These are phyloP conservation scores for Clitarchus hookeri DNA, from an alignment of 2,888 invertebrate genomes.

Conservation along the genomic window DNA sequence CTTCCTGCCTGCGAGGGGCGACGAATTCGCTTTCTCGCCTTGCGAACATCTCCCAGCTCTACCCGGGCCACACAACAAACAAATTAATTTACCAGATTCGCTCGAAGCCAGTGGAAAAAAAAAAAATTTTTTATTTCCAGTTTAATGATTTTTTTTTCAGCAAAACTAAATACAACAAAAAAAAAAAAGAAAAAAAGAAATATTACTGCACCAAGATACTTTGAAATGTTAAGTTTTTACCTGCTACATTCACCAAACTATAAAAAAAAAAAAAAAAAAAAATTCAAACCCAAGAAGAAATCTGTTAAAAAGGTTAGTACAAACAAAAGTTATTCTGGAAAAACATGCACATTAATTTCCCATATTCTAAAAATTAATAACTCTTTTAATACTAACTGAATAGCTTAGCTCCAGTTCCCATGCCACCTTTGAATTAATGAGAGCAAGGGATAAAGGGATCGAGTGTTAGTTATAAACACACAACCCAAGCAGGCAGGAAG, in stretches of 20 bases:
- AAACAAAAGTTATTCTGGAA: slow-evolving; percentile 21
- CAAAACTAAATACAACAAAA: slow-evolving; percentile 28
- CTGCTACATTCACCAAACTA: slow-evolving; percentile 30
- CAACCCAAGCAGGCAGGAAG: slow-evolving; percentile 41
- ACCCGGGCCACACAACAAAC: slow-evolving; percentile 44
- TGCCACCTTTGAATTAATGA: slow-evolving; percentile 38
- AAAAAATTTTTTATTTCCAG: not conserved
- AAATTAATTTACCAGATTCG: slow-evolving; percentile 21
- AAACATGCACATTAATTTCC: slow-evolving; percentile 31
- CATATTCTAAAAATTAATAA: slow-evolving; percentile 18
- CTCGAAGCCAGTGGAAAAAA: not conserved
- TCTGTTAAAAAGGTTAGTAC: slow-evolving; percentile 35
- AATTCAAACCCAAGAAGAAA: slow-evolving; percentile 29
- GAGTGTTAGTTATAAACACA: slow-evolving; percentile 36
- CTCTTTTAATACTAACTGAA: slow-evolving; percentile 25
- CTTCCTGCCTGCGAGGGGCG: slow-evolving; percentile 52
- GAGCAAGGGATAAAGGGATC: slow-evolving; percentile 31
- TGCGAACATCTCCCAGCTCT: slow-evolving; percentile 54
- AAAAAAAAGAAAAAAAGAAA: slow-evolving; percentile 3
- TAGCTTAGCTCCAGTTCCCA: slow-evolving; percentile 36
- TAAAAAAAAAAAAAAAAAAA: slow-evolving; percentile 15
- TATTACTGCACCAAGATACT: slow-evolving; percentile 27
- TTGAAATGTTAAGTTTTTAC: slow-evolving; percentile 4
- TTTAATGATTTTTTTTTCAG: slow-evolving; percentile 6
- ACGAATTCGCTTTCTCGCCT: slow-evolving; percentile 52